Base-by-base conservation (phyloP, 1,140 invertebrate species). In the Pygmarrhopalites habei region DNA sequence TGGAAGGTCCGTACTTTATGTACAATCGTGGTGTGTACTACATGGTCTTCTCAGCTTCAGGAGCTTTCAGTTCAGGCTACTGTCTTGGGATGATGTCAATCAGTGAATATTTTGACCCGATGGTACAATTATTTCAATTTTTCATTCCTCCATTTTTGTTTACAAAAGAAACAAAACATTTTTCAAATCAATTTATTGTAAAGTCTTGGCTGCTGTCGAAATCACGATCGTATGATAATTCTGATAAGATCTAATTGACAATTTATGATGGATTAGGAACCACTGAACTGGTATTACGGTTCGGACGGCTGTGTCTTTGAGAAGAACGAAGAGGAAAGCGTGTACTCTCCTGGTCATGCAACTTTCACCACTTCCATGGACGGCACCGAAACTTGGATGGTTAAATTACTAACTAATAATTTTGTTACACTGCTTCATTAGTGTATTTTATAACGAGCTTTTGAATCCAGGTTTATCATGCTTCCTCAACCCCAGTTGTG, bases 81-180 rank as follows among this genome's bases (percentile, higher is more conserved):
- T 46, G 47, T 39, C 41, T 67, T 58, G 65, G 65, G 19, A 47
- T 67, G 15, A 63, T 67, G 65, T 43, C 28, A 5, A 60, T 67
- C 32, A 19, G 29, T 28, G 25, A 44, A 25, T 12, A 52, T 29
- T 5, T 17, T 4, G 61, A 67, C 25, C 65, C 65, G 2, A 32
- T 67, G 49, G 35, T 41, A 26, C 32, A 15, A n/a, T 35, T 35
- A 35, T 35, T 35, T 35, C n/a, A n/a, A n/a, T n/a, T n/a, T n/a
- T n/a, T n/a, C n/a, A n/a, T n/a, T n/a, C n/a, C n/a, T n/a, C n/a
- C n/a, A n/a, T n/a, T n/a, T n/a, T n/a, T n/a, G n/a, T n/a, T n/a
- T n/a, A n/a, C n/a, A n/a, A n/a, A n/a, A n/a, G n/a, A n/a, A n/a
- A n/a, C n/a, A n/a, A n/a, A n/a, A n/a, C n/a, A n/a, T n/a, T n/a